Base-by-base conservation (phyloP, 2,888 invertebrate genomes). In the Temnothorax ravouxi region DNA sequence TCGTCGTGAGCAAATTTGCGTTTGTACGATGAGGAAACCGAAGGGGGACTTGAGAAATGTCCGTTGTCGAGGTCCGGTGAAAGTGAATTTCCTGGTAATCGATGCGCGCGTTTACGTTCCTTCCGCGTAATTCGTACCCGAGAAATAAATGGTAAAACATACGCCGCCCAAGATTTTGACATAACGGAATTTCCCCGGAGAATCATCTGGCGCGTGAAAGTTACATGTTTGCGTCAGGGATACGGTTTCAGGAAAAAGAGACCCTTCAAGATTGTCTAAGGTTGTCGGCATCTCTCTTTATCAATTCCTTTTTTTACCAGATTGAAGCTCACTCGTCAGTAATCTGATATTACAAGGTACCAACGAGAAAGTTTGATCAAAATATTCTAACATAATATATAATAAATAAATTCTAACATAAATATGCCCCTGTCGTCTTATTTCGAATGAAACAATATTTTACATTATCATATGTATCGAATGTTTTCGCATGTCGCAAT, bases 31-130 rank as follows among this genome's bases (percentile, higher is more conserved):
- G 74, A 87, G 84, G 69, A 80, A 86, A 76, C 9, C 81, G 83
- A 34, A 75, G 66, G 66, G 75, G 64, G 74, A 82, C 75, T 86
- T 69, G 76, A 88, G 91, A 88, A 89, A 88, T 59, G 75, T 79
- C 59, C 83, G 81, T 83, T 80, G 72, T 61, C 86, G 86, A 88
- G 90, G 84, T 91, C 92, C 88, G 92, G 94, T 94, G 94, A 94
- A 94, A 94, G 94, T 94, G 93, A 94, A 92, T 94, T 94, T 94
- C 94, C 92, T 91, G 92, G 93, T 93, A 94, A 93, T 92, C 90
- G 84, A 84, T 89, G 90, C 89, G 88, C 90, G 88, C 90, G 91
- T 91, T 89, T 84, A 81, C 86, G 87, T 85, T 86, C 87, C 81
- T 90, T 89, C 89, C 86, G 67, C 77, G 88, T 87, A 88, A 87